Conservation (phyloP, 2,113 vertebrate species). For the Rhinichthys klamathensis region DNA sequence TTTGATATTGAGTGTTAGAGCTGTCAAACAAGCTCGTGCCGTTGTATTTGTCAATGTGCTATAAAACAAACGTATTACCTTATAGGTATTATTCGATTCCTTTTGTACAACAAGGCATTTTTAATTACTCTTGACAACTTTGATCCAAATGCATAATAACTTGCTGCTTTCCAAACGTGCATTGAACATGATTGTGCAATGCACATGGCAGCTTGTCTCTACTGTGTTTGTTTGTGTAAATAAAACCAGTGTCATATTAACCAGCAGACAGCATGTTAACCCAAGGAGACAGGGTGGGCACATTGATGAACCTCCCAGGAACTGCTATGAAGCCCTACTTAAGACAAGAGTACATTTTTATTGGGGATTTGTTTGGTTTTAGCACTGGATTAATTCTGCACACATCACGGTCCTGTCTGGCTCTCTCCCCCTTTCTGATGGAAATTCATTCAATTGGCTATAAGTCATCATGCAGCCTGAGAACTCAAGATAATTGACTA, state of each 20-base stretch:
- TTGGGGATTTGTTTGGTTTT: neutral
- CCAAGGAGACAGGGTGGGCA: neutral
- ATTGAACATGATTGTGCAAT: slow-evolving; percentile 5
- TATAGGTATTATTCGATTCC: neutral
- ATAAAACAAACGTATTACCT: neutral
- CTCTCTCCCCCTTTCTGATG: slow-evolving; percentile 19
- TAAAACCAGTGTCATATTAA: slow-evolving; percentile 24
- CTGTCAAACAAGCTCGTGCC: neutral
- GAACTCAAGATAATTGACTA: slow-evolving; percentile 56
- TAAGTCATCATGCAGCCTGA: slow-evolving; percentile 48
- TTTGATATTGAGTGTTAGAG: neutral
- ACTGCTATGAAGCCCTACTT: neutral
- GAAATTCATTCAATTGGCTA: slow-evolving; percentile 43
- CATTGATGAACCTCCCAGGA: neutral
- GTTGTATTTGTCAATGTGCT: neutral
- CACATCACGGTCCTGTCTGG: slow-evolving; percentile 28
- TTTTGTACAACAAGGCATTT: neutral
- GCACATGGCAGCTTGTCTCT: slow-evolving; percentile 4
- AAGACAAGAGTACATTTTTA: neutral
- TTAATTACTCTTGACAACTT: neutral
- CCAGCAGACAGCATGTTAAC: neutral
- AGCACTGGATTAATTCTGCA: slow-evolving; percentile 38
- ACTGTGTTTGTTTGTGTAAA: slow-evolving; percentile 17
- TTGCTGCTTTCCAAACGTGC: neutral
- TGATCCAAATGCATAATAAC: neutral